Conservation (phyloP, 2,113 vertebrate genomes). For the Butorides virescens region DNA sequence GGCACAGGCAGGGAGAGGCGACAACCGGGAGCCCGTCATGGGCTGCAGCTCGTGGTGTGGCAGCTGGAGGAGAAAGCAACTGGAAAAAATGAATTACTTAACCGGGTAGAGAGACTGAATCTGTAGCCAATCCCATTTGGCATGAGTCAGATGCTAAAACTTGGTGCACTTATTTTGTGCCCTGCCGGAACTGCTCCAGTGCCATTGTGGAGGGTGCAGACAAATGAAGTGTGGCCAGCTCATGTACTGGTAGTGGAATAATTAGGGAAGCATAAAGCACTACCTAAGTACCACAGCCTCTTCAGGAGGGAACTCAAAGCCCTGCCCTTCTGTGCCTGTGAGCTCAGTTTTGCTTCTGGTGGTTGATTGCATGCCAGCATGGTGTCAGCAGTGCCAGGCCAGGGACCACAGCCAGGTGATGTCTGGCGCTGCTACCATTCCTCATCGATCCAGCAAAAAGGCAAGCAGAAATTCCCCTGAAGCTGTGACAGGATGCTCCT, state of each 20-base stretch:
- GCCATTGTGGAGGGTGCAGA: background rate
- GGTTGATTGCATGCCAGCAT: accelerated
- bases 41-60: background rate
- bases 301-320: background rate
- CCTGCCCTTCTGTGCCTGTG: background rate
- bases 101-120: background rate
- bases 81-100: background rate
- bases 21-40: background rate
- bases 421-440: background rate
- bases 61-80: background rate
- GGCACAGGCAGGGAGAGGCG: background rate
- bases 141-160: background rate
- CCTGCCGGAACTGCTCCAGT: background rate
- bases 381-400: background rate
- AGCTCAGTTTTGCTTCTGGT: background rate
- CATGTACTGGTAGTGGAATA: background rate
- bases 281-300: background rate
- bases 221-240: background rate
- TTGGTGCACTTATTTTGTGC: background rate
- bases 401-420: background rate
- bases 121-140: background rate
- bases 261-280: background rate
- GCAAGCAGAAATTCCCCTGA: background rate
- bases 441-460: background rate
- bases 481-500: background rate